These are phyloP conservation scores for Phoxinus dragarum DNA, from an alignment of 2,797 vertebrate genomes.

Conservation along the genomic window DNA sequence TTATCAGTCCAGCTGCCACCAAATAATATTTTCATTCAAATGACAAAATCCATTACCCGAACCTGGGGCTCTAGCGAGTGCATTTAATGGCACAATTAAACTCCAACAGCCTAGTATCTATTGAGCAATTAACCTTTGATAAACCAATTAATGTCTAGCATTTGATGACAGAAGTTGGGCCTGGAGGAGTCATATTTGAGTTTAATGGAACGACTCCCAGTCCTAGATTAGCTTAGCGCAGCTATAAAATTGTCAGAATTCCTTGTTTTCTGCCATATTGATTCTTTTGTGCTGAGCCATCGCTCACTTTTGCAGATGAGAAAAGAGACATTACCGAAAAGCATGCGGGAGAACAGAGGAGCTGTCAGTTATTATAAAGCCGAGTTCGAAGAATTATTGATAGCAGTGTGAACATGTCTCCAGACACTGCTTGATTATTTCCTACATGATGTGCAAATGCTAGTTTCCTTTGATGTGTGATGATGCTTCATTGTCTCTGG, in stretches of 20 bases:
- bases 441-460: constrained; percentile 47
- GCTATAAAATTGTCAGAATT: constrained; percentile 71
- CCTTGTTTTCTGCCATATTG: constrained; percentile 69
- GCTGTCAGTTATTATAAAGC: constrained; percentile 50
- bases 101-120: constrained; percentile 75
- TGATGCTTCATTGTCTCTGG: constrained; percentile 48
- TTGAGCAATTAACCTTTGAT: constrained; percentile 84
- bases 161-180: constrained; percentile 77
- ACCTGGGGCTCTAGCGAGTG: constrained; percentile 66
- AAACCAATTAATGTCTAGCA: constrained; percentile 83
- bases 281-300: constrained; percentile 69
- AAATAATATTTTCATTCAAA: constrained; percentile 69
- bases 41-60: constrained; percentile 72
- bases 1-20: constrained; percentile 67
- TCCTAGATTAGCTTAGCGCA: constrained; percentile 71
- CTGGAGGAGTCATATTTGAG: constrained; percentile 74
- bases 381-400: constrained; percentile 54
- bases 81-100: constrained; percentile 82
- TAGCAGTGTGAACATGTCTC: constrained; percentile 41
- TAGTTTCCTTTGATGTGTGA: constrained; percentile 52
- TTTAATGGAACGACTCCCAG: constrained; percentile 75
- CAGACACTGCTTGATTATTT: constrained; percentile 49
- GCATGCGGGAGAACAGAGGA: constrained; percentile 42
- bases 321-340: constrained; percentile 57
- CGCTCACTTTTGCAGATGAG: constrained; percentile 59